Conservation (phyloP, 2,888 invertebrate genomes). For the Chironomus riparius region DNA sequence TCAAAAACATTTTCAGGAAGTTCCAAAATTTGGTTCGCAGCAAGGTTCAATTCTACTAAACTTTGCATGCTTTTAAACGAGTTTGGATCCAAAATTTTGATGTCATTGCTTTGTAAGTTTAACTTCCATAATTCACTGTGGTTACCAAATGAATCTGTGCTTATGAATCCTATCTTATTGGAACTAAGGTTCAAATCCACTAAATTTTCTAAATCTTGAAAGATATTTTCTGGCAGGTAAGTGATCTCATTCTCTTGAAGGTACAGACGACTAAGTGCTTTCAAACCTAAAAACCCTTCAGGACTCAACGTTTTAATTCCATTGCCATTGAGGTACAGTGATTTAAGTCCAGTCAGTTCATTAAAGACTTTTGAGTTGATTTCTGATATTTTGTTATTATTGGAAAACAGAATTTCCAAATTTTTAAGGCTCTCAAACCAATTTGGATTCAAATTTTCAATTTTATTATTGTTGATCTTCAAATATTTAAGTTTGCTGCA, state of each 20-base stretch:
- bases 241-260: not conserved
- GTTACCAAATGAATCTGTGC: too few species aligned
- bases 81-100: too few species aligned
- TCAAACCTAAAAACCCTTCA: not conserved
- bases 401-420: not conserved
- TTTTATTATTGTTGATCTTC: too few species aligned
- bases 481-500: too few species aligned
- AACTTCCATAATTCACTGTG: too few species aligned
- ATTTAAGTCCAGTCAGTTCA: not conserved
- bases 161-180: too few species aligned
- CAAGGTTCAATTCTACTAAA: not conserved
- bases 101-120: too few species aligned
- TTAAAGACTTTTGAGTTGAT: not conserved
- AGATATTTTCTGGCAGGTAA: too few species aligned
- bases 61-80: not conserved
- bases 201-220: too few species aligned
- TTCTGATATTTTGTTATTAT: not conserved
- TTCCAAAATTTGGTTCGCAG: not conserved
- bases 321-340: not conserved
- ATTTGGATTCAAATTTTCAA: too few species aligned
- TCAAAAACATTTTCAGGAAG: not conserved
- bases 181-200: too few species aligned
- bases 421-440: not conserved
- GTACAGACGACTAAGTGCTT: not conserved
- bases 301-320: not conserved